phyloP scores from a whole-genome alignment of 2,888 invertebrate genomes.

The Allophyes oxyacanthae region DNA sequence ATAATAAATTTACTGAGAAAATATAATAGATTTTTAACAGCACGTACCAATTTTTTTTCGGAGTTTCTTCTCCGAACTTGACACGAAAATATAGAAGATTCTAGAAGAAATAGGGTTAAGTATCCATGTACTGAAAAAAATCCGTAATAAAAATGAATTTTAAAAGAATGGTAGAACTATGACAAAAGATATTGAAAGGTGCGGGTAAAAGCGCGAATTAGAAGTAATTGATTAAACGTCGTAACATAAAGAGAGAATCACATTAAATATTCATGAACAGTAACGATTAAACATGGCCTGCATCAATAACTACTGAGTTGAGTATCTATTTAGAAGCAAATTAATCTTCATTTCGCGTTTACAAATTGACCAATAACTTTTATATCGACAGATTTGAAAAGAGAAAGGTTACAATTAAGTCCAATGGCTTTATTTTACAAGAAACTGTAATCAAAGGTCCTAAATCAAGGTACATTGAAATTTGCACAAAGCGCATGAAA shows the following conservation, averaged over 20 bases:
- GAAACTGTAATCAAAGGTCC: conserved; percentile 26
- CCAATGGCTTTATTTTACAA: conserved; percentile 18
- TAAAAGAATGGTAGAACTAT: too few relatives aligned
- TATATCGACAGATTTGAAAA: conserved; percentile 16
- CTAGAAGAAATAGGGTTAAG: too few relatives aligned
- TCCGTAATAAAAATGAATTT: too few relatives aligned
- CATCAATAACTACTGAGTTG: conserved; percentile 15
- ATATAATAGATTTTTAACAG: not conserved
- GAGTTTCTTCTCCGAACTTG: too few relatives aligned
- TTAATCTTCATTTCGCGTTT: not conserved
- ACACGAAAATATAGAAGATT: too few relatives aligned
- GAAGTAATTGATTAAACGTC: conserved; percentile 14
- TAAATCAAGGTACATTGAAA: conserved; percentile 48
- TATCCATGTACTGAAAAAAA: too few relatives aligned
- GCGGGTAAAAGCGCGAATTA: conserved; percentile 3
- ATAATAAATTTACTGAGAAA: conserved; percentile 23
- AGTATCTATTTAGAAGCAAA: conserved; percentile 14
- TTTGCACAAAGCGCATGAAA: conserved; percentile 57
- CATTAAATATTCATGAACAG: conserved; percentile 25
- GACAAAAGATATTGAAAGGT: not conserved
- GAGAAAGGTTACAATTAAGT: conserved; percentile 27
- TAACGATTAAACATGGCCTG: conserved; percentile 5
- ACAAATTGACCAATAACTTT: conserved; percentile 13
- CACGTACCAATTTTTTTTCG: too few relatives aligned
- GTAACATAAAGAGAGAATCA: conserved; percentile 6